Conservation (phyloP, 1,140 invertebrate genomes). For the Araneus ventricosus region DNA sequence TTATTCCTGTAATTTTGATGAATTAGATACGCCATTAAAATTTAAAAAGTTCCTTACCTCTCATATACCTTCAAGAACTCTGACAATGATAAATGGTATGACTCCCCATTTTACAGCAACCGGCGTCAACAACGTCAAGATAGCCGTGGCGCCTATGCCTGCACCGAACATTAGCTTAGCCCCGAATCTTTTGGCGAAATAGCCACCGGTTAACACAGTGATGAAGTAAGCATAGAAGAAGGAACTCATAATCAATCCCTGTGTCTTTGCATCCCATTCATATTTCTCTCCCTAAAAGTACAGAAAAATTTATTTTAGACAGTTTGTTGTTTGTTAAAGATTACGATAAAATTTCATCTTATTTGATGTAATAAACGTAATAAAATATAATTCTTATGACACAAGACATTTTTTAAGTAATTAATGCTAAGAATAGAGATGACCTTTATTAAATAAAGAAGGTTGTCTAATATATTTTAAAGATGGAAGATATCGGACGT, state of each 20-base stretch:
- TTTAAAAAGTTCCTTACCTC: slow-evolving; percentile 29
- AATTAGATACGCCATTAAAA: background rate
- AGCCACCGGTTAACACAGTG: slow-evolving; percentile 90
- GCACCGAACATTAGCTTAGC: slow-evolving; percentile 92
- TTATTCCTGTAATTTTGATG: background rate
- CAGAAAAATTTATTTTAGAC: background rate
- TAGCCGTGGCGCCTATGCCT: slow-evolving; percentile 59
- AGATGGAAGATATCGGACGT: too few species aligned
- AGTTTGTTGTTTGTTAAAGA: too few species aligned
- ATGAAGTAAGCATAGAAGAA: slow-evolving; percentile 94
- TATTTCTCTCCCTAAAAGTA: slow-evolving; percentile 32
- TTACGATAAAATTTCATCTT: too few species aligned
- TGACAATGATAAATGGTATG: background rate
- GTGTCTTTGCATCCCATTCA: slow-evolving; percentile 73
- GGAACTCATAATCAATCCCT: slow-evolving; percentile 86
- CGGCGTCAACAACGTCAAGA: slow-evolving; percentile 70
- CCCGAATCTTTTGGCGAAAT: slow-evolving; percentile 88
- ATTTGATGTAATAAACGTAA: too few species aligned
- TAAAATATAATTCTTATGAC: too few species aligned
- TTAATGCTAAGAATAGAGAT: too few species aligned
- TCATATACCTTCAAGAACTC: slow-evolving; percentile 24
- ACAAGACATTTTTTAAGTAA: too few species aligned
- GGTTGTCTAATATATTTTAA: too few species aligned
- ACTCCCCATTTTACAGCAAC: slow-evolving; percentile 39
- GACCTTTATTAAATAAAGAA: too few species aligned